Percentiles rank a stretch among this genome's conserved stretches.
These are phyloP conservation scores for Drepana arcuata DNA, from an alignment of 1,140 invertebrate species.

Conservation along the genomic window DNA sequence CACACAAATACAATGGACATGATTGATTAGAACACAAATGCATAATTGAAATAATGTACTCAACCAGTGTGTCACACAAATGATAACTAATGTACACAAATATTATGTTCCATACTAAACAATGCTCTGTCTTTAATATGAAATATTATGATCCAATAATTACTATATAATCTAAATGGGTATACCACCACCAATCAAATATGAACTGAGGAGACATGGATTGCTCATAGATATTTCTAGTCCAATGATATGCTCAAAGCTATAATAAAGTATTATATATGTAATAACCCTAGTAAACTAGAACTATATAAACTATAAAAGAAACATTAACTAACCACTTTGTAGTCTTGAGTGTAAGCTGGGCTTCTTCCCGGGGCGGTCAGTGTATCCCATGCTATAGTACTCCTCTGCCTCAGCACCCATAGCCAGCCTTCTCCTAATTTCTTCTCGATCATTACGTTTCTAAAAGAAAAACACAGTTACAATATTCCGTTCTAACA, in stretches of 20 bases:
- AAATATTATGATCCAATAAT: too few species aligned
- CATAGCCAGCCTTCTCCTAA: conserved; percentile 89
- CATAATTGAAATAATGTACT: too few species aligned
- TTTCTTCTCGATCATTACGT: conserved; percentile 93
- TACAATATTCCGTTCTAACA: too few species aligned
- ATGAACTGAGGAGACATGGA: too few species aligned
- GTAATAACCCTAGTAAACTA: conserved; percentile 2
- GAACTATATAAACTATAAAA: conserved; percentile 3
- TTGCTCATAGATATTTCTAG: too few species aligned
- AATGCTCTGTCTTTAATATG: too few species aligned
- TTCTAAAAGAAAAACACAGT: conserved; percentile 80
- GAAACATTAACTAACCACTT: conserved; percentile 75
- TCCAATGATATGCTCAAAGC: neutral
- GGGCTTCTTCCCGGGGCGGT: conserved; percentile 83
- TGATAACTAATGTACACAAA: too few species aligned
- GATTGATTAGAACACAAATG: too few species aligned
- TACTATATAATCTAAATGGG: too few species aligned
- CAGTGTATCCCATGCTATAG: conserved; percentile 72
- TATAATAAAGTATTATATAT: neutral
- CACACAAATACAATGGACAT: conserved; percentile 10
- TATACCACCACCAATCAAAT: too few species aligned
- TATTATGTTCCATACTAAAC: too few species aligned
- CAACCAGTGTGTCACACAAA: too few species aligned
- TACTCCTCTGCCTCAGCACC: conserved; percentile 86
- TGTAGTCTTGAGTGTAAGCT: conserved; percentile 90